Evolutionary conservation across 2,888 invertebrate genomes (phyloP).

Genomic region (Machimus atricapillus): DNA sequence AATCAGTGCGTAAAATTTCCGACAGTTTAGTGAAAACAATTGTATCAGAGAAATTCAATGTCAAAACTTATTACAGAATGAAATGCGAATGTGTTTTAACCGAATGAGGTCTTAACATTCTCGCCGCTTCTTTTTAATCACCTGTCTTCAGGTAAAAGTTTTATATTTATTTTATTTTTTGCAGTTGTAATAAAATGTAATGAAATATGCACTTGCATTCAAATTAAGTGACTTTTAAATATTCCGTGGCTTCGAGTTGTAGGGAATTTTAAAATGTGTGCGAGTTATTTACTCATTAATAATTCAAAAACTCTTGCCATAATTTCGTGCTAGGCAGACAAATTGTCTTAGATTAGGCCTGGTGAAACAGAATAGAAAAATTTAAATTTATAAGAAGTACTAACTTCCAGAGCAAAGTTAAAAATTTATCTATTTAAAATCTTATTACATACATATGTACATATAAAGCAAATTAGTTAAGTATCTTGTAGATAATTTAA

Average conservation of each 20-base stretch:
- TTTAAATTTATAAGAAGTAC: no score
- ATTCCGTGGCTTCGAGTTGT: neutral
- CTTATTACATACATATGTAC: no score
- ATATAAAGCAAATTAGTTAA: no score
- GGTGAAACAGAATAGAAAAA: no score
- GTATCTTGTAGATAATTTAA: no score
- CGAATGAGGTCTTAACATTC: neutral
- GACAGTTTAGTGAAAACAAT: neutral
- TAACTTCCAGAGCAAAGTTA: no score
- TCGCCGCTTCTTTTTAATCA: no score
- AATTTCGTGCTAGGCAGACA: neutral
- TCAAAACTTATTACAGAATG: neutral
- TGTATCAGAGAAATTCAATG: neutral
- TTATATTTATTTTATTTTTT: no score
- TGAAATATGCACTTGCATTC: neutral
- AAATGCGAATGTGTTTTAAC: no score
- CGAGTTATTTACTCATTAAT: neutral
- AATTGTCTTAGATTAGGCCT: neutral
- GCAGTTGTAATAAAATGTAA: neutral
- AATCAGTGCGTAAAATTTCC: neutral
- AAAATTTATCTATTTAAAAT: no score
- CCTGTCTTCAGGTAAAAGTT: no score
- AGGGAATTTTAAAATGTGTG: neutral
- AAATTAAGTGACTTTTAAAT: neutral
- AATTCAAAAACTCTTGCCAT: neutral